phyloP scores from a whole-genome alignment of 2,888 invertebrate species.

The Andrena camellia region DNA sequence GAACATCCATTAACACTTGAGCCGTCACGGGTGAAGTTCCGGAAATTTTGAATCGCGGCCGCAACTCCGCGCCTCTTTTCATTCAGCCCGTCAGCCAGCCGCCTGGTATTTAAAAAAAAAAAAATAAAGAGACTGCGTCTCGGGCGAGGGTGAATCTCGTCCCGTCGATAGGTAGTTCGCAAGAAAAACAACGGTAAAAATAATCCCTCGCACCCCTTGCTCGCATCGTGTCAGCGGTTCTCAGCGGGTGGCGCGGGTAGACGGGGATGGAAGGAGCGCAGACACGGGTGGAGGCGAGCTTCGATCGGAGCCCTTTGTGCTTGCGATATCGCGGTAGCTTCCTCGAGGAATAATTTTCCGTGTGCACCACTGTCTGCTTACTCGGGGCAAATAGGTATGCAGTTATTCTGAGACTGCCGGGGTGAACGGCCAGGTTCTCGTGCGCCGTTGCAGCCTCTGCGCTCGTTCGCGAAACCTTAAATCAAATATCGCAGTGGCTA shows the following conservation, averaged over 20 bases:
- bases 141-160: not conserved
- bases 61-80: not conserved
- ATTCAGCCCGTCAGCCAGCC: not conserved
- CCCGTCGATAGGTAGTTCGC: slow-evolving; percentile 20
- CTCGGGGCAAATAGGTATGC: slow-evolving; percentile 80
- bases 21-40: not conserved
- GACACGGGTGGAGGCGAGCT: not conserved
- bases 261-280: not conserved
- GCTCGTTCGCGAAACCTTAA: slow-evolving; percentile 67
- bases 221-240: slow-evolving; percentile 17
- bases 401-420: slow-evolving; percentile 83
- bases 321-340: slow-evolving; percentile 36
- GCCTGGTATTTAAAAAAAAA: not conserved
- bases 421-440: slow-evolving; percentile 80
- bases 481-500: slow-evolving; percentile 66
- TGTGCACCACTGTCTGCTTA: slow-evolving; percentile 75
- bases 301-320: slow-evolving; percentile 21
- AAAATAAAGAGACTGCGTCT: not conserved
- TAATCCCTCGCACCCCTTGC: slow-evolving; percentile 36
- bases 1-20: not conserved
- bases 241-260: not conserved
- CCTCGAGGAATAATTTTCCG: slow-evolving; percentile 64
- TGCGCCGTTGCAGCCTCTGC: slow-evolving; percentile 55
- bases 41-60: not conserved
- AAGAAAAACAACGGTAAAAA: slow-evolving; percentile 42